Conservation (phyloP, 1,140 invertebrate species). For the Sinonovacula constricta region DNA sequence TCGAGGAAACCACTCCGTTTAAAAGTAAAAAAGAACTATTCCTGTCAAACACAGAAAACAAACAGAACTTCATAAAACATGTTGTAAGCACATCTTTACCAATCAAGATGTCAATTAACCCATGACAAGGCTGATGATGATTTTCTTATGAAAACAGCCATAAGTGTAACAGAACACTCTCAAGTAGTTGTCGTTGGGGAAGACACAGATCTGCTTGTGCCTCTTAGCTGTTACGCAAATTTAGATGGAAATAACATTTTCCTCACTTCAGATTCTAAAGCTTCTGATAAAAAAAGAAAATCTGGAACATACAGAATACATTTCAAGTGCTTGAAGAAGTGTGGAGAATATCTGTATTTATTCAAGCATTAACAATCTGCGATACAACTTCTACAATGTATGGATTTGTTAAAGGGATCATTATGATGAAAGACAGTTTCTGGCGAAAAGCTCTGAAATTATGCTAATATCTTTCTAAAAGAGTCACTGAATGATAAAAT, state of each 20-base stretch:
- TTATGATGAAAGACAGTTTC: too few species aligned
- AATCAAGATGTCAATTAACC: not conserved
- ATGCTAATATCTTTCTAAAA: constrained; percentile 5
- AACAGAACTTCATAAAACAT: constrained; percentile 3
- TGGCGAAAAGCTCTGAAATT: too few species aligned
- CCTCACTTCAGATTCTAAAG: constrained; percentile 13
- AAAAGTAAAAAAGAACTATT: not conserved
- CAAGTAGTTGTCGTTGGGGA: constrained; percentile 16
- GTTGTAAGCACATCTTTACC: not conserved
- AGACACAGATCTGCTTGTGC: constrained; percentile 25
- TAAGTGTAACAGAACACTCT: not conserved
- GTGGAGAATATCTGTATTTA: too few species aligned
- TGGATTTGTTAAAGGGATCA: too few species aligned
- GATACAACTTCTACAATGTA: too few species aligned
- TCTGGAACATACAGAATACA: constrained; percentile 16
- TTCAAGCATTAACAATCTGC: too few species aligned
- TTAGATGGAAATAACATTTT: not conserved
- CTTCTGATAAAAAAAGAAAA: not conserved
- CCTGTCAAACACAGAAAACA: constrained; percentile 1
- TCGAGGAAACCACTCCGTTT: too few species aligned
- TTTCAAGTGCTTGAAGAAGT: not conserved
- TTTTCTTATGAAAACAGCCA: not conserved
- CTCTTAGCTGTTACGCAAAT: constrained; percentile 9
- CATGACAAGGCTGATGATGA: constrained; percentile 1
- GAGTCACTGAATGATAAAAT: not conserved